Evolutionary conservation across 2,113 vertebrate species (phyloP), one percentile per base, ranked within the genome.

Genomic region (Telmatochromis brachygnathus): DNA sequence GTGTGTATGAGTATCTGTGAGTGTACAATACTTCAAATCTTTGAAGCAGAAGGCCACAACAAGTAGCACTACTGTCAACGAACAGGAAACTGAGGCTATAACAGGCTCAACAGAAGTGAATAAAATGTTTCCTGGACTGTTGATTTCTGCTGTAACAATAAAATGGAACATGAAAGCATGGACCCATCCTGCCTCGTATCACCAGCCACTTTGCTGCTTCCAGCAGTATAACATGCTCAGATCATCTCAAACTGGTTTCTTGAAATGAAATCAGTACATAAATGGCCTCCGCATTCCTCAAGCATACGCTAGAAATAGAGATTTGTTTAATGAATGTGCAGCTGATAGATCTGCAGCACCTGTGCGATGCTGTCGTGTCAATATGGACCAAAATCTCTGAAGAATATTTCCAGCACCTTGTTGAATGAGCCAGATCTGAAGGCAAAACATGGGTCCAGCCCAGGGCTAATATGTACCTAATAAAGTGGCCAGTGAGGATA

Each of bases 281-380:
- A 45, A 75, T 75, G 14, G 14, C 68, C 68, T 75, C 39, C 1
- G 3, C 23, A 0, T 45, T 75, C 9, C 39, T 47, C 23, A 0
- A 45, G 1, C 37, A 75, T 28, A 11, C 2, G 0, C 39, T 75
- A 47, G 23, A 47, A 47, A 6, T 26, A 10, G 0, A 73, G 4
- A 47, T 75, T 28, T 75, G 39, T 47, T 11, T 75, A 45, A 47
- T 75, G 23, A 45, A 47, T 47, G 6, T 75, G 21, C 68, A 45
- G 39, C 39, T 14, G 9, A 47, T 26, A 73, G 6, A 73, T 45
- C 39, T 47, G 68, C 39, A 73, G 68, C 39, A 73, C 9, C 39
- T 0, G 5, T 45, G 37, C 0, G 68, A 73, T 45, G 39, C 14
- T 47, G 1, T 17, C 6, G 3, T 73, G 68, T 47, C 68, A 73